A percentile compares a stretch with the other conserved stretches of the same genome.
Conservation (phyloP, 23 tunicate species). For the Diplosoma virens region DNA sequence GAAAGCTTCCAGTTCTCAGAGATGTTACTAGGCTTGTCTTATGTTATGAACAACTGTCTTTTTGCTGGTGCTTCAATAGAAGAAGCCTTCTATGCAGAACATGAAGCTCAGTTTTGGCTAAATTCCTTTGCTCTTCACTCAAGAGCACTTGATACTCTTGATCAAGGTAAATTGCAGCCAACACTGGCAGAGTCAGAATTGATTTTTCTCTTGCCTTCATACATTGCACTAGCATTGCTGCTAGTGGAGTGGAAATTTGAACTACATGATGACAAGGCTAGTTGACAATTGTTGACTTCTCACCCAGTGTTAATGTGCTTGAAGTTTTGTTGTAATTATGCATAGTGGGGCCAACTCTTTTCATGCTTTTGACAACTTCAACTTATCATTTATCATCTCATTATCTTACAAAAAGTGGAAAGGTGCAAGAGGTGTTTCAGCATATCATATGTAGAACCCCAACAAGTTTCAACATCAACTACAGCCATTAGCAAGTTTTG, state of each 20-base stretch:
- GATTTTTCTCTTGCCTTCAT: not conserved
- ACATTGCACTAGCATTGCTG: not conserved
- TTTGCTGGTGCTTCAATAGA: not conserved
- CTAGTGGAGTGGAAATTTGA: not conserved
- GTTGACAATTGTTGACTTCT: not conserved
- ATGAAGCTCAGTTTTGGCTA: not conserved
- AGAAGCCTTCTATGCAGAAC: not conserved
- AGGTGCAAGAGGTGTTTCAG: not conserved
- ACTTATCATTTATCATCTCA: not conserved
- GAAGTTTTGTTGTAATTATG: not conserved
- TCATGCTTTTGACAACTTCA: not conserved
- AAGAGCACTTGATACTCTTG: conserved; percentile 3
- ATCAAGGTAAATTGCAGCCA: not conserved
- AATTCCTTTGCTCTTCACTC: not conserved
- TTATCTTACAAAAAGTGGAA: not conserved
- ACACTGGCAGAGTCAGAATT: not conserved
- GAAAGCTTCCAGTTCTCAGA: not conserved
- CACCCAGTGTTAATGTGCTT: not conserved
- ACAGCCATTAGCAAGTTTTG: not conserved
- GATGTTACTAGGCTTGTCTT: not conserved
- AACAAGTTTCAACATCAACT: not conserved
- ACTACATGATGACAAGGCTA: not conserved
- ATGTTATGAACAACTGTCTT: not conserved
- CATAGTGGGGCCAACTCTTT: not conserved
- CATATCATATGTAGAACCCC: not conserved